A percentile compares a stretch with the other conserved stretches of the same genome.
Conservation (phyloP, 2,888 invertebrate species). For the Harpalus rufipes region DNA sequence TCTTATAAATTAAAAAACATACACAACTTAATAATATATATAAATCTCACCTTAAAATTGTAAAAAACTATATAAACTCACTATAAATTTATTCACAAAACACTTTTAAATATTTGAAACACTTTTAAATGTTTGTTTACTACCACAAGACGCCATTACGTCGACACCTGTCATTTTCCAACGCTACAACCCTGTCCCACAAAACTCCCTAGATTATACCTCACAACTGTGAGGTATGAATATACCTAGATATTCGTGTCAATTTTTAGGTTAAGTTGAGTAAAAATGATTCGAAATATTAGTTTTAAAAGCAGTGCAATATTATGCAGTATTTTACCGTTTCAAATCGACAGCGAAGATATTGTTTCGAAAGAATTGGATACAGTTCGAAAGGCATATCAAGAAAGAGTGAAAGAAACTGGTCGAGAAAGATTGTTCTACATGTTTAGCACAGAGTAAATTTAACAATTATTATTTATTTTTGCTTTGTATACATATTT, state of each 20-base stretch:
- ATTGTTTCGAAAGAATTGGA: slow-evolving; percentile 22
- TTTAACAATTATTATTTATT: neutral
- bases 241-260: slow-evolving; percentile 14
- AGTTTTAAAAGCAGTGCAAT: slow-evolving; percentile 31
- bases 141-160: slow-evolving; percentile 49
- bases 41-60: neutral
- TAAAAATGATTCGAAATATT: slow-evolving; percentile 52
- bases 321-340: slow-evolving; percentile 54
- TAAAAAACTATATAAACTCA: neutral
- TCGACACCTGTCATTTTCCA: slow-evolving; percentile 42
- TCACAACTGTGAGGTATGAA: neutral
- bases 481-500: neutral
- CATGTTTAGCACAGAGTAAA: slow-evolving; percentile 61
- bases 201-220: neutral
- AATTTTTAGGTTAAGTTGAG: slow-evolving; percentile 46
- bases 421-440: slow-evolving; percentile 42
- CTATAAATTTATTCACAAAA: neutral
- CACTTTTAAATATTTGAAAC: slow-evolving; percentile 21
- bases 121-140: slow-evolving; percentile 54
- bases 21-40: neutral
- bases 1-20: slow-evolving; percentile 11
- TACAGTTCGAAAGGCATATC: slow-evolving; percentile 14
- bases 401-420: slow-evolving; percentile 24
- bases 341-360: slow-evolving; percentile 28
- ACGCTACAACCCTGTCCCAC: neutral